phyloP scores from a whole-genome alignment of 2,113 vertebrate species.

The Atrichornis clamosus region DNA sequence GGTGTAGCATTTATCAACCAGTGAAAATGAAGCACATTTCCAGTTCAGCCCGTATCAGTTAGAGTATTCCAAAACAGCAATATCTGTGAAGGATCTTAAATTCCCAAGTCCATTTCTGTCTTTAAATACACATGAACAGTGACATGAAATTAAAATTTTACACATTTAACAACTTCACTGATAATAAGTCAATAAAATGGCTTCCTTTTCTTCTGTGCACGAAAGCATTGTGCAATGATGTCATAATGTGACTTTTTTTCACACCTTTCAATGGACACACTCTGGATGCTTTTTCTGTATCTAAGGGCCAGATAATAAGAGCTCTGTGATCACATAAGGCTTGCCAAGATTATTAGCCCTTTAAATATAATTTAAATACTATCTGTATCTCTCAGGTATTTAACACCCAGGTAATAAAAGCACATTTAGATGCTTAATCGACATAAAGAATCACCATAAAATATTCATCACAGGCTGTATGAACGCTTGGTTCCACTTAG shows the following conservation, averaged over 20 bases:
- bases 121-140: not conserved
- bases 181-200: not conserved
- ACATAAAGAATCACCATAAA: not conserved
- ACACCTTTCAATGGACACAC: accelerated
- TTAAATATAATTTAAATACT: not conserved
- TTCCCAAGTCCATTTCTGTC: not conserved
- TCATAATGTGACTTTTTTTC: not conserved
- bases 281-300: not conserved
- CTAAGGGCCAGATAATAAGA: not conserved
- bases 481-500: not conserved
- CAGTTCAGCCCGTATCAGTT: not conserved
- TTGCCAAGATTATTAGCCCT: not conserved
- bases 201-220: not conserved
- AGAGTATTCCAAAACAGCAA: not conserved
- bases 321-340: not conserved
- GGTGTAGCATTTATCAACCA: not conserved
- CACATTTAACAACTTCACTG: not conserved
- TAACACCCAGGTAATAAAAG: not conserved
- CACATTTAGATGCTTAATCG: not conserved
- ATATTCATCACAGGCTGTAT: not conserved
- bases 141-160: not conserved
- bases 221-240: not conserved
- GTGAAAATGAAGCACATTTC: not conserved
- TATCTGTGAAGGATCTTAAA: not conserved
- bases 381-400: not conserved